Evolutionary conservation across 1,140 invertebrate species (phyloP).

Genomic region (Calliphora vicina): DNA sequence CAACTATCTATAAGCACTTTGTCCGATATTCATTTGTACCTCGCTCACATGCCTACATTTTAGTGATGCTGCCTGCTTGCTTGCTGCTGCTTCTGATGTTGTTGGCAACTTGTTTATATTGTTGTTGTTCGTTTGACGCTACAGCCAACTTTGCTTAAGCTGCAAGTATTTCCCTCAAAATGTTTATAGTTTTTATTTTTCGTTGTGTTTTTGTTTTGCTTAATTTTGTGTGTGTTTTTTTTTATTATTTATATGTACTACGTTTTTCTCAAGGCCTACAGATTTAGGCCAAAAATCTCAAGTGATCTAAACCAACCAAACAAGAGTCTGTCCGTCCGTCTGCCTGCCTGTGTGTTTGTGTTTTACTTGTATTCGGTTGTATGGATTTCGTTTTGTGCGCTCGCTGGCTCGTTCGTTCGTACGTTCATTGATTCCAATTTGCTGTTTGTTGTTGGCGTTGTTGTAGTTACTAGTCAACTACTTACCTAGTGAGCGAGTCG

Average conservation of each 20-base stretch:
- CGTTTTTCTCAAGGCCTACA: slow-evolving; percentile 41
- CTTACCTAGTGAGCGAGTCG: slow-evolving; percentile 15
- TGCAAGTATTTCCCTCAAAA: slow-evolving; percentile 27
- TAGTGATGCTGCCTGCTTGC: too few relatives aligned
- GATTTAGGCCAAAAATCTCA: slow-evolving; percentile 42
- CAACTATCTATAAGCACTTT: too few relatives aligned
- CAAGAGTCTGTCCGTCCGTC: slow-evolving; percentile 9
- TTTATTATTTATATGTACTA: slow-evolving; percentile 11
- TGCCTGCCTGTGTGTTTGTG: not conserved
- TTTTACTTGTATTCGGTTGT: not conserved
- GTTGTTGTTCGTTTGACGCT: not conserved
- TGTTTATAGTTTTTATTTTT: not conserved
- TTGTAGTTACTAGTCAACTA: not conserved
- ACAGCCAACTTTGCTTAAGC: slow-evolving; percentile 8
- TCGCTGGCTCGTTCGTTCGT: not conserved
- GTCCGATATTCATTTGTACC: too few relatives aligned
- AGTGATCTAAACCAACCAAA: slow-evolving; percentile 40
- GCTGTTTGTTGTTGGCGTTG: not conserved
- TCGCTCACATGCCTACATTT: too few relatives aligned
- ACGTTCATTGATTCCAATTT: slow-evolving; percentile 13
- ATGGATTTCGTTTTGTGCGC: not conserved
- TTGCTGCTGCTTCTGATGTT: too few relatives aligned
- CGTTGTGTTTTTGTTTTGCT: not conserved
- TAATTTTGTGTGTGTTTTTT: not conserved
- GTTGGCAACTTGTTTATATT: too few relatives aligned